Conservation (phyloP, 2,888 invertebrate species). For the Cheilosia pagana region DNA sequence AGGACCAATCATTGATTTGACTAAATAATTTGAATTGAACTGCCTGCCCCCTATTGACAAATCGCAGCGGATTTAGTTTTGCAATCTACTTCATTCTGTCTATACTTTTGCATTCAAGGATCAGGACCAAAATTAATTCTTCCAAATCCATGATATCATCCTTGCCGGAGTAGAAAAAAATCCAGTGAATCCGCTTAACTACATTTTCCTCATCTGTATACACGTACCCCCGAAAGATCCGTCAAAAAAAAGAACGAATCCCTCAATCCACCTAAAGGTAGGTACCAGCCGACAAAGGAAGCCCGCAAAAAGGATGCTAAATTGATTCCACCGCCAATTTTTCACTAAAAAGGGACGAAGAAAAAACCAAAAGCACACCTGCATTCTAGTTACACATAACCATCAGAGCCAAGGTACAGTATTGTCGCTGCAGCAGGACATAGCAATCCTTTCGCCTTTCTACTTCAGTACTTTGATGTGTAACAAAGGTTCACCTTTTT, state of each 20-base stretch:
- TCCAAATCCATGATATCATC: conserved; percentile 25
- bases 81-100: conserved; percentile 19
- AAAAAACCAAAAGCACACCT: conserved; percentile 22
- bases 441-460: conserved; percentile 19
- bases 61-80: conserved; percentile 23
- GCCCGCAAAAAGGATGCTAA: conserved; percentile 49
- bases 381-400: conserved; percentile 25
- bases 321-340: conserved; percentile 62
- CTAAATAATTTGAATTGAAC: conserved; percentile 2
- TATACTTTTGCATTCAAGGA: conserved; percentile 41
- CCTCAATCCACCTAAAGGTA: conserved; percentile 39
- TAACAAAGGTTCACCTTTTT: conserved; percentile 69
- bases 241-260: conserved; percentile 5
- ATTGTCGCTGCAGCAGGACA: conserved; percentile 18
- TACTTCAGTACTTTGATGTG: conserved; percentile 46
- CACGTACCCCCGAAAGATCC: conserved; percentile 34
- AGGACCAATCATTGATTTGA: neutral
- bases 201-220: conserved; percentile 23
- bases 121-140: conserved; percentile 26
- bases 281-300: conserved; percentile 38
- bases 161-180: neutral
- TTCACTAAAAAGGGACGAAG: conserved; percentile 1
- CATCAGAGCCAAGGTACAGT: conserved; percentile 5
- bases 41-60: neutral
- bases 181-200: conserved; percentile 37